These are phyloP conservation scores for Augochlorella aurata DNA, from an alignment of 2,888 invertebrate species.

Conservation along the genomic window DNA sequence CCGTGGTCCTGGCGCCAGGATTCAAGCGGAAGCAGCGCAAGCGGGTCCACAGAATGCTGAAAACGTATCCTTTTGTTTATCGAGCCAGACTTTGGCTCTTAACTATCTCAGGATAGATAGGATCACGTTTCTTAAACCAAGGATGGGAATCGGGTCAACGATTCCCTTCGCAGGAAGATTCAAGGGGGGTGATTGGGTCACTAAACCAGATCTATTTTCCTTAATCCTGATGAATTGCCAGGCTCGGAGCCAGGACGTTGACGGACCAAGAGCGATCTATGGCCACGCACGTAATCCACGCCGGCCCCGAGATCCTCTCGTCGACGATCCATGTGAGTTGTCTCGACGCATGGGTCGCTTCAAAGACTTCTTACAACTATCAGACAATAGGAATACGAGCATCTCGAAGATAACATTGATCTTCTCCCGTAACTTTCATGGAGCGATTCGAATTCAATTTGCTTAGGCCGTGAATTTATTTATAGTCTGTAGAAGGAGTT, in stretches of 20 bases:
- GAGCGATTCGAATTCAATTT: no score
- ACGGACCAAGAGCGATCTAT: slow-evolving; percentile 49
- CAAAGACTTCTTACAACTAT: no score
- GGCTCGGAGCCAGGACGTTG: slow-evolving; percentile 73
- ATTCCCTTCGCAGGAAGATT: slow-evolving; percentile 42
- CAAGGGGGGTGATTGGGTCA: slow-evolving; percentile 38
- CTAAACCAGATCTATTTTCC: slow-evolving; percentile 28
- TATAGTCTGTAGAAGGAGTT: no score
- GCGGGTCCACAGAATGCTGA: slow-evolving; percentile 61
- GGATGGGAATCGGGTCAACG: not conserved
- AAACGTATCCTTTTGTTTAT: slow-evolving; percentile 77
- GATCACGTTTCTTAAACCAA: not conserved
- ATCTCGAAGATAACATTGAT: no score
- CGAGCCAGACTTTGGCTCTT: not conserved
- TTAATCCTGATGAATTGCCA: slow-evolving; percentile 54
- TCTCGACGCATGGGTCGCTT: no score
- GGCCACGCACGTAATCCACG: slow-evolving; percentile 75
- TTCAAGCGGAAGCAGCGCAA: slow-evolving; percentile 55
- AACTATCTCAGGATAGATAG: not conserved
- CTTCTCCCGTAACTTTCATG: no score
- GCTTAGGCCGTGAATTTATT: no score
- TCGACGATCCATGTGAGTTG: slow-evolving; percentile 66
- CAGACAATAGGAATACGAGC: no score
- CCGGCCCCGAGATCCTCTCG: slow-evolving; percentile 62
- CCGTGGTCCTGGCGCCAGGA: slow-evolving; percentile 62